Base-by-base conservation (phyloP, 2,113 vertebrate genomes). In the Eudyptes chrysolophus region DNA sequence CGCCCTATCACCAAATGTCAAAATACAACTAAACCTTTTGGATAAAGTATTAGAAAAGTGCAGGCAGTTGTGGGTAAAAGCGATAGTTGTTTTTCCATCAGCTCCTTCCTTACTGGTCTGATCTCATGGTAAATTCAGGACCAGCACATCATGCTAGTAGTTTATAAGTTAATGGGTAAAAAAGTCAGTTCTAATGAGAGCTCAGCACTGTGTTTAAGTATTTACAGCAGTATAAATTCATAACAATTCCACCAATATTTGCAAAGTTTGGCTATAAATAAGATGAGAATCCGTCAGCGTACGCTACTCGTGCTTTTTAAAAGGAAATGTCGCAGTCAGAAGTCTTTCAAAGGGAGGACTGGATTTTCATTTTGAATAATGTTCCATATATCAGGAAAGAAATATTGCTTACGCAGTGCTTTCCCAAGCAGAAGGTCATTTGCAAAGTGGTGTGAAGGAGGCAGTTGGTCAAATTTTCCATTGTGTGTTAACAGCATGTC, bases 391-490 rank as follows among this genome's bases (percentile, higher is more conserved):
- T 78, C 40, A 65, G 44, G 57, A 78, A 81, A 95, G 64, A 95
- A 81, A 91, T 89, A 87, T 49, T 87, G 65, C 90, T 95, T 90
- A 52, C 65, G 57, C 38, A 71, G 68, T 54, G 46, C 69, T 89
- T 95, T 90, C 77, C 62, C 46, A 91, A 87, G 77, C 58, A 94
- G 84, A 92, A 91, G 54, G 70, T 71, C 44, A 48, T 72, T 94
- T 84, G 44, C 74, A 57, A 94, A 94, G 81, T 26, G 10, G 15
- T 87, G 61, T 84, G 81, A 75, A 87, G 49, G 70, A 76, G 87
- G 70, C 70, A 74, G 77, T 51, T 94, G 87, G 77, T 96, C 48
- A 91, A 82, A 69, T 76, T 95, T 95, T 94, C 74, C 78, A 83
- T 95, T 94, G 93, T 92, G 46, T 0, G 0, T 84, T 92, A 96